These are phyloP conservation scores for Luehdorfia chinensis DNA, from an alignment of 1,140 invertebrate species.

Conservation along the genomic window DNA sequence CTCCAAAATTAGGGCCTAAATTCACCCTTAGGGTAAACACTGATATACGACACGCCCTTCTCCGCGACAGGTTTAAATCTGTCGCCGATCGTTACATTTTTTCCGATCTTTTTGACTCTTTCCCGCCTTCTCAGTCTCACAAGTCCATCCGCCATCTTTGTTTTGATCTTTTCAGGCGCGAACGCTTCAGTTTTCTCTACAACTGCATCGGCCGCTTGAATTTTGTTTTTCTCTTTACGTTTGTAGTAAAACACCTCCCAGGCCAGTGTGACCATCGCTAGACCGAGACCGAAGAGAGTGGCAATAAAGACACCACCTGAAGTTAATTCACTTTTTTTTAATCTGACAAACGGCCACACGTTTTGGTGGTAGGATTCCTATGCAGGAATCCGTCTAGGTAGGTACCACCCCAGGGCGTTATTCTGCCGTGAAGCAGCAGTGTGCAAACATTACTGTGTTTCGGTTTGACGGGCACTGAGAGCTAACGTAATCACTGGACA, in stretches of 20 bases:
- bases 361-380: too few species aligned
- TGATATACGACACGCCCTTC: constrained; percentile 60
- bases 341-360: too few species aligned
- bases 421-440: too few species aligned
- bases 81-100: constrained; percentile 63
- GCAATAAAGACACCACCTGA: constrained; percentile 94
- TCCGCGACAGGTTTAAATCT: constrained; percentile 57
- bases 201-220: constrained; percentile 40
- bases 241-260: constrained; percentile 89
- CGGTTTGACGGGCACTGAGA: too few species aligned
- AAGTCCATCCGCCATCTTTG: constrained; percentile 54
- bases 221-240: constrained; percentile 77
- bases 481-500: too few species aligned
- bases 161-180: constrained; percentile 55
- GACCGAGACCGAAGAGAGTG: constrained; percentile 87
- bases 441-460: too few species aligned
- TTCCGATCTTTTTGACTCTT: constrained; percentile 30
- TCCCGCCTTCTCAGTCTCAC: constrained; percentile 48
- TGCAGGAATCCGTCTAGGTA: too few species aligned
- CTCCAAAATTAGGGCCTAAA: constrained; percentile 46
- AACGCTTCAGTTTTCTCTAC: constrained; percentile 46
- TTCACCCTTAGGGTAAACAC: constrained; percentile 56
- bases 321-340: too few species aligned
- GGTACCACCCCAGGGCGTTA: too few species aligned
- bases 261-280: constrained; percentile 89